Evolutionary conservation across 37 sponge, comb jelly and placozoan species (phyloP), one percentile per base, ranked within the genome.

Genomic region (Tethya wilhelma): DNA sequence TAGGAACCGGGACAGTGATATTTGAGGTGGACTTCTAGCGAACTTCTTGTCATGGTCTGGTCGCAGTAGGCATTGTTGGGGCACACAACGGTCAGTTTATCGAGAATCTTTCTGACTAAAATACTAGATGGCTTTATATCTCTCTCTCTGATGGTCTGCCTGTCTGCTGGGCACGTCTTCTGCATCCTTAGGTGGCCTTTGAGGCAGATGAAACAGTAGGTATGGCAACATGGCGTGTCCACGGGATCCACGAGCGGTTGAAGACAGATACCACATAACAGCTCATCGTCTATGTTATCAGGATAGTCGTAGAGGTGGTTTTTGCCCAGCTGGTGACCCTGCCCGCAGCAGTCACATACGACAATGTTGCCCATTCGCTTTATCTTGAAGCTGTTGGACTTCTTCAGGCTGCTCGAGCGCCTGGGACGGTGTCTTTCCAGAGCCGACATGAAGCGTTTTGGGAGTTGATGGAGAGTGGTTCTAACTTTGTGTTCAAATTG

Each of bases 301-400:
- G 95, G 80, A 39, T 94, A 94, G 69, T 94, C 95, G 78, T 84
- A 94, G 38, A 90, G 84, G 60, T 94, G 95, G 77, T 92, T 92
- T 56, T 68, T 69, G 28, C 76, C 89, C 2, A 44, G 80, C 42
- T 79, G 57, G 84, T 92, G 93, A 12, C 88, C 78, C 64, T 92
- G 93, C 1, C 93, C 93, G 56, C 93, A 92, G 20, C 64, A 56
- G 17, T 79, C 85, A 42, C 93, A 92, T 25, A 92, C 88, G 8
- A 84, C 62, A 3, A 84, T 84, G 62, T 84, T 77, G 57, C 85
- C 86, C 73, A 86, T 86, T 23, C 80, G 79, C 42, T 58, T 64
- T 25, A 86, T 71, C 44, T 55, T 86, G 80, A 86, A 86, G 41
- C 80, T 79, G 66, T 67, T 78, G 29, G 79, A 60, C 55, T 65